These are phyloP conservation scores for Platysteira castanea DNA, from an alignment of 2,113 vertebrate genomes.

Conservation along the genomic window DNA sequence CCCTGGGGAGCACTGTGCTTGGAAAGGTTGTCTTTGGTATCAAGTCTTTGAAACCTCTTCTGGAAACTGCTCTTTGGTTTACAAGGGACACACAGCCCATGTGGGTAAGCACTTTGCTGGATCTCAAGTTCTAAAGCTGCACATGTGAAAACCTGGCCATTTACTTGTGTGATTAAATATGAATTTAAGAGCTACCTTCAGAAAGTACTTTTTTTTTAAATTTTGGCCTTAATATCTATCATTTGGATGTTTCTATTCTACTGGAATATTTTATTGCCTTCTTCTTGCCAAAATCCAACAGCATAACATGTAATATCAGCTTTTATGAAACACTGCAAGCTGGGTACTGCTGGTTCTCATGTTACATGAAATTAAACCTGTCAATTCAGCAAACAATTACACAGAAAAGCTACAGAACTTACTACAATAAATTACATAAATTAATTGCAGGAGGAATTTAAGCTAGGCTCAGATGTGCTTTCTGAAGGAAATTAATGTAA, in stretches of 20 bases:
- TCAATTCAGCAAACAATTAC: background rate
- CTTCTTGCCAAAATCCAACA: slow-evolving; percentile 36
- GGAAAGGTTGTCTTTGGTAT: background rate
- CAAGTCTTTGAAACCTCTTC: background rate
- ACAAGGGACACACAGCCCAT: rapidly evolving
- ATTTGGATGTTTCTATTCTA: slow-evolving; percentile 6
- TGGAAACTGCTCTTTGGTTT: background rate
- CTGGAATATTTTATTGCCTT: background rate
- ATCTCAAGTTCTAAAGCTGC: background rate
- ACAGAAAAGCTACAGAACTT: background rate
- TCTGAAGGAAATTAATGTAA: slow-evolving; percentile 43
- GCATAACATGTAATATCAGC: background rate
- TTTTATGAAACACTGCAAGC: slow-evolving; percentile 21
- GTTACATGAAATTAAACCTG: slow-evolving; percentile 49
- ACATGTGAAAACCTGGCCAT: background rate
- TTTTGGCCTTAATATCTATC: slow-evolving; percentile 8
- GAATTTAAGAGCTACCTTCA: slow-evolving; percentile 9
- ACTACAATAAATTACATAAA: slow-evolving; percentile 23
- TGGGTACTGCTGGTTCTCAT: background rate
- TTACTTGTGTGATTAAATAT: background rate
- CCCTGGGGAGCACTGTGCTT: background rate
- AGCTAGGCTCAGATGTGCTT: slow-evolving; percentile 29
- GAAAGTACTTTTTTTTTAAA: background rate
- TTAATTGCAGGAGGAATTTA: slow-evolving; percentile 26
- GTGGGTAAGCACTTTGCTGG: background rate